Conservation (phyloP, 2,888 invertebrate species). For the Plagiodera versicolora region DNA sequence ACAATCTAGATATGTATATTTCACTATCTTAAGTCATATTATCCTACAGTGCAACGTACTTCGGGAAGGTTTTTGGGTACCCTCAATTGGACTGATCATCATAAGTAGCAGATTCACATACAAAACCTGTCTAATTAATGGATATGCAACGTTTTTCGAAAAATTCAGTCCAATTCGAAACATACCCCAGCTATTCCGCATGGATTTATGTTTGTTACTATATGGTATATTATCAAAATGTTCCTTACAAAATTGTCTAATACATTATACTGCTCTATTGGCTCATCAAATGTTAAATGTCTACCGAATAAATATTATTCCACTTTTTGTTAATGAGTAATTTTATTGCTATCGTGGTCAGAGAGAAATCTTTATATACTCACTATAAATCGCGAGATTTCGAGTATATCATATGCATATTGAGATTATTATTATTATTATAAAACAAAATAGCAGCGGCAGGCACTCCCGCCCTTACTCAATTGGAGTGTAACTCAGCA, state of each 20-base stretch:
- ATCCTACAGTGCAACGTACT: constrained; percentile 47
- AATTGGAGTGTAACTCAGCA: too few species aligned
- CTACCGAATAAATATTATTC: background rate
- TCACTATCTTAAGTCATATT: constrained; percentile 40
- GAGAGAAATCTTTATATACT: constrained; percentile 40
- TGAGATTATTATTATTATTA: background rate
- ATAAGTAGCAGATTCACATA: background rate
- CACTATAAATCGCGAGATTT: background rate
- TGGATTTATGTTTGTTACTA: constrained; percentile 24
- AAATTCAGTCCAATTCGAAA: constrained; percentile 22
- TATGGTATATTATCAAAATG: constrained; percentile 34
- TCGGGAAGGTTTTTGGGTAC: constrained; percentile 47
- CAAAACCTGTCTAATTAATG: background rate
- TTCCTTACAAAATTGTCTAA: constrained; percentile 36
- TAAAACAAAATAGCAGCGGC: background rate
- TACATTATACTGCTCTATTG: constrained; percentile 26
- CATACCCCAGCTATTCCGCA: constrained; percentile 13
- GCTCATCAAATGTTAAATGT: constrained; percentile 25
- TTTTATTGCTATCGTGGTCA: constrained; percentile 53
- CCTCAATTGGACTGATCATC: constrained; percentile 29
- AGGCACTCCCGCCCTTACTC: too few species aligned
- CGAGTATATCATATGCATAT: background rate
- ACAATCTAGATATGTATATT: constrained; percentile 51
- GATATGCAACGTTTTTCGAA: background rate
- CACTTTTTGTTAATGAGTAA: background rate